These are phyloP conservation scores for Vidua macroura DNA, from an alignment of 2,113 vertebrate genomes.

Conservation along the genomic window DNA sequence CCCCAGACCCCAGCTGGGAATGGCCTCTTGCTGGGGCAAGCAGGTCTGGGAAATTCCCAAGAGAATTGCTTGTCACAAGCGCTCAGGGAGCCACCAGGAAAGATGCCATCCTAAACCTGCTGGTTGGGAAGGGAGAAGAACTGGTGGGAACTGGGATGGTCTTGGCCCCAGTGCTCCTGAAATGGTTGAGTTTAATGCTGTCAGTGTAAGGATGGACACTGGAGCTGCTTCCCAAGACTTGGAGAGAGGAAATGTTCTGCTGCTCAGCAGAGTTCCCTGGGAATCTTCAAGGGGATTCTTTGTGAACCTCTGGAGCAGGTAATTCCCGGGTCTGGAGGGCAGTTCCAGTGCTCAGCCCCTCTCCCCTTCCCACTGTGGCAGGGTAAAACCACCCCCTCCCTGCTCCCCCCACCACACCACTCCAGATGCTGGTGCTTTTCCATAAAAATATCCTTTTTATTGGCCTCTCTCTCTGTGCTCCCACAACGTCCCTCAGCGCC, in stretches of 20 bases:
- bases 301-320: not conserved
- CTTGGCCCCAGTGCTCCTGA: not conserved
- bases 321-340: fast-evolving
- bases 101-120: not conserved
- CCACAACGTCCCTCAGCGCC: not conserved
- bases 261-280: not conserved
- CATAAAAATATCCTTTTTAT: not conserved
- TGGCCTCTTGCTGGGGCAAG: not conserved
- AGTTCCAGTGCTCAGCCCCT: not conserved
- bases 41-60: not conserved
- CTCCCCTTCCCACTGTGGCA: not conserved
- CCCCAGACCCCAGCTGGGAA: not conserved
- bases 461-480: fast-evolving
- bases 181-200: not conserved
- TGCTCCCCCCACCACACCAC: too few species aligned
- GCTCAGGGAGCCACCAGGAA: not conserved
- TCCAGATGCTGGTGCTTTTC: not conserved
- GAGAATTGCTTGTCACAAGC: not conserved
- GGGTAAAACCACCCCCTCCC: not conserved
- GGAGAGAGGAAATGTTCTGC: not conserved
- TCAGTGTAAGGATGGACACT: not conserved
- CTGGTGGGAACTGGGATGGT: not conserved
- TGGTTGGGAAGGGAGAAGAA: not conserved
- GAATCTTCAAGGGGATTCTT: not conserved
- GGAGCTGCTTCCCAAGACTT: not conserved